Conservation (phyloP, 2,797 vertebrate genomes). For the Cynopterus sphinx region DNA sequence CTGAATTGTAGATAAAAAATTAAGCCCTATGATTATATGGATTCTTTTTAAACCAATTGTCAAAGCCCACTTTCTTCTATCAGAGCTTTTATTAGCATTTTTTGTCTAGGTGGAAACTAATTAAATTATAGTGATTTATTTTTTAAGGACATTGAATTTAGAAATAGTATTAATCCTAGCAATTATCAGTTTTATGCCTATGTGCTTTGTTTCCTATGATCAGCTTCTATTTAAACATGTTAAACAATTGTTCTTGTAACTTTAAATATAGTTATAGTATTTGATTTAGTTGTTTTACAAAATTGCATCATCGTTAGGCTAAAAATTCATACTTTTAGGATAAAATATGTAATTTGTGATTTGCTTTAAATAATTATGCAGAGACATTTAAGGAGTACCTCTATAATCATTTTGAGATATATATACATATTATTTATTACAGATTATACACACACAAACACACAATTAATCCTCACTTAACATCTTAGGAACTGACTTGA, state of each 20-base stretch:
- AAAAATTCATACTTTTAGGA: not conserved
- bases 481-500: not conserved
- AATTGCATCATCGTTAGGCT: not conserved
- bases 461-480: not conserved
- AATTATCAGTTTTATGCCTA: conserved; percentile 77
- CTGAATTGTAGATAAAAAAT: conserved; percentile 81
- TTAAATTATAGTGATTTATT: conserved; percentile 82
- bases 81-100: conserved; percentile 74
- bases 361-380: not conserved
- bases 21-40: conserved; percentile 80
- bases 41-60: conserved; percentile 69
- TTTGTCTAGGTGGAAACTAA: conserved; percentile 78
- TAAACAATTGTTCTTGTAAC: conserved; percentile 57
- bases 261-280: conserved; percentile 31
- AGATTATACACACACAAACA: not conserved
- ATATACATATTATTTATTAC: not conserved
- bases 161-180: conserved; percentile 74
- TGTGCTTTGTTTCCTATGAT: conserved; percentile 74
- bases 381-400: not conserved
- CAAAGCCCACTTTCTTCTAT: conserved; percentile 67
- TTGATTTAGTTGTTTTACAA: conserved; percentile 47
- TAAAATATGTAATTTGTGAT: conserved; percentile 13
- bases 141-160: conserved; percentile 78
- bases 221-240: conserved; percentile 54
- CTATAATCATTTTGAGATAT: not conserved